Base-by-base conservation (phyloP, 1,140 invertebrate genomes). In the Helicorthomorpha holstii region DNA sequence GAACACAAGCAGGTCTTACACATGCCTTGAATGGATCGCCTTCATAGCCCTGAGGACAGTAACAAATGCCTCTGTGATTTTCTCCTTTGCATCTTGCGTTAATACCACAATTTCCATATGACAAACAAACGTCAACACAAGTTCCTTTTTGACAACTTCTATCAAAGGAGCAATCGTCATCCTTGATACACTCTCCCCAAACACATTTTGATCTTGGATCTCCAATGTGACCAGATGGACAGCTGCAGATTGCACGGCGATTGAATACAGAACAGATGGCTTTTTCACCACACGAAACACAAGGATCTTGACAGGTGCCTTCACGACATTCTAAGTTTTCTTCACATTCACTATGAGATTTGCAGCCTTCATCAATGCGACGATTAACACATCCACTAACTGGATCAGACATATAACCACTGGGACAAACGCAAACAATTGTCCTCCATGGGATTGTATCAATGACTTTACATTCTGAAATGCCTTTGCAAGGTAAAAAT, bases 21-120 rank as follows among this genome's bases (percentile, higher is more conserved):
- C 86, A 90, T 16, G 82, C 77, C 1, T 83, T 66, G 67, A 88
- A 79, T 27, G 89, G 87, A 68, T 93, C 83, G 57, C 89, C 89
- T 48, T 82, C 84, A 67, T 81, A 86, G 42, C 83, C 83, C 44
- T 79, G 74, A 24, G 82, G 83, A 67, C 88, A 92, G 55, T 75
- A 75, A 61, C 87, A 91, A 10, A 76, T 77, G 2, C 85, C 82
- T 58, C 82, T 76, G 61, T 86, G 83, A 56, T 77, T 71, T 22
- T 71, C 68, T 0, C 82, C 78, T 16, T 77, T 67, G 60, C 88
- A 92, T 49, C 85, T 74, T 0, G 86, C 85, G 56, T 81, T 78
- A 10, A 73, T 66, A 29, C 85, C 85, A 63, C 88, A 92, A 1
- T 82, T 82, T 60, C 80, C 82, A 29, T 76, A 73, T 1, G 80